Evolutionary conservation across 2,797 vertebrate genomes (phyloP), one percentile per base, ranked within the genome.

Genomic region (Orestias chungarensis): DNA sequence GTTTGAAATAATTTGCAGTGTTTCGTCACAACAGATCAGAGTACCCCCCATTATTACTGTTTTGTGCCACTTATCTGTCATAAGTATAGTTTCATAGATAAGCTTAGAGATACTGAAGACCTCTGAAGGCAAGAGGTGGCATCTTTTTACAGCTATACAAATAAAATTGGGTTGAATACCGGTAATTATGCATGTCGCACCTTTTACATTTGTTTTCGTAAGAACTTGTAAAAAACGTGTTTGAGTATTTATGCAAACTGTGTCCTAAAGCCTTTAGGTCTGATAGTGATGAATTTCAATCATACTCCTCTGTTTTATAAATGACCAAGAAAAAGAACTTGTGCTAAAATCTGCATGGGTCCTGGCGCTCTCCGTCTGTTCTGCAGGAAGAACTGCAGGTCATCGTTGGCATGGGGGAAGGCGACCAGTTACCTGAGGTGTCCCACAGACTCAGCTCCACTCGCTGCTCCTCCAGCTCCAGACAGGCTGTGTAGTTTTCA

Each of bases 391-490:
- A 43, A 27, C 14, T 47, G 42, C 49, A 76, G 57, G 23, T 70
- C 64, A 15, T n/a, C 52, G 31, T 44, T 46, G 54, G 31, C 38
- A 20, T 23, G 38, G 23, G 54, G 11, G 66, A 31, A 72, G 66
- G 35, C 8, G 71, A 73, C 65, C 35, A 74, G 89, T 94, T 95
- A 98, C 97, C 97, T 90, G 97, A 98, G 67, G 97, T 98, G 88
- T 98, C 97, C 97, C 97, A 98, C 82, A 98, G 95, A 85, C 97
- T 98, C 77, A 98, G 95, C 91, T 97, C 97, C 90, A 98, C 96
- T 62, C 96, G 95, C 88, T 97, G 96, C 67, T 96, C 97, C 83
- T 98, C 97, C 25, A 96, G 96, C 91, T 96, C 96, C 94, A 98
- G 89, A 87, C 96, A 97, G 82, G 97, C 96, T n/a, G 97, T 97